Base-by-base conservation (phyloP, 2,797 vertebrate species). In the Mionectes olivaceus region DNA sequence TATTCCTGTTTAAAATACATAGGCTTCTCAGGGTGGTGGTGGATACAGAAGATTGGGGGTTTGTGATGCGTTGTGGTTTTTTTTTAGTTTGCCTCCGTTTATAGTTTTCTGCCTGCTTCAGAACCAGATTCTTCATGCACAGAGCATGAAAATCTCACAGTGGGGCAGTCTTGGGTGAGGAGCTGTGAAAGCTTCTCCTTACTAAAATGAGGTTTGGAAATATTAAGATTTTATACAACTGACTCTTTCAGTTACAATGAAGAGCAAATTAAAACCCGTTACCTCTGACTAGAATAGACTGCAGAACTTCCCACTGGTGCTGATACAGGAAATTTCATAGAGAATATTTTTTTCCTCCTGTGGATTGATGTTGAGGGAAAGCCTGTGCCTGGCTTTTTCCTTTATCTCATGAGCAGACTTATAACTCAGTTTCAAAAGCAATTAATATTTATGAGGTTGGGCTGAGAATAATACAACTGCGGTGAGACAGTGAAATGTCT, bases 371-470 rank as follows among this genome's bases (percentile, higher is more conserved):
- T 23, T 60, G 73, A 89, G 69, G 89, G 78, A 79, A 93, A 87
- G 35, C 64, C 82, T 83, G 1, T 65, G 55, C 87, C 78, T 55
- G 35, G 57, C 39, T 90, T 94, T 75, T 85, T 83, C 43, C 64
- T 89, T 92, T 68, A 50, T 93, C 78, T 89, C 73, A 23, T 30
- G 65, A 87, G 41, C 57, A 80, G 71, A 44, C 64, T 92, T 89
- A 19, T 12, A 89, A 78, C 6, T 80, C 63, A 22, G 49, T 85
- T 93, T 93, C 90, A 92, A 87, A 92, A 83, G 43, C 50, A 71
- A 78, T 96, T 95, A 94, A 92, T 96, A 95, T 95, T 93, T 78
- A 96, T 94, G 73, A 96, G 61, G 13, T 41, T 85, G 37, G 17
- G 52, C 39, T 92, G 85, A 87, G 83, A 74, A 89, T 87, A 92